A percentile compares a stretch with the other conserved stretches of the same genome.
Conservation (phyloP, 2,888 invertebrate genomes). For the Mythimna pallens region DNA sequence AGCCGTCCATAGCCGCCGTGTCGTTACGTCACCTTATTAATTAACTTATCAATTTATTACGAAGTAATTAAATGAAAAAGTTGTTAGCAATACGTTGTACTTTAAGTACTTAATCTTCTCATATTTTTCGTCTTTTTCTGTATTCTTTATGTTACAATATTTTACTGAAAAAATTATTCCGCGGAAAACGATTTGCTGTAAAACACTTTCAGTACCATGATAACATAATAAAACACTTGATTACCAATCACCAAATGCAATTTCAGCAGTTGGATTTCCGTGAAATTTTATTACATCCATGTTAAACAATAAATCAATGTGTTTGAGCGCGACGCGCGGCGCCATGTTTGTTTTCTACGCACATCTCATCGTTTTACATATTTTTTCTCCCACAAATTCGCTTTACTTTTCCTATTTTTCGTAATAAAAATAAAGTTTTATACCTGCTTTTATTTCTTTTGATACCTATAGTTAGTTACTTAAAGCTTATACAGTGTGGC, state of each 20-base stretch:
- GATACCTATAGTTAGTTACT: slow-evolving; percentile 7
- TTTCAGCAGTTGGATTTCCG: slow-evolving; percentile 57
- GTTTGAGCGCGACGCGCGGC: slow-evolving; percentile 56
- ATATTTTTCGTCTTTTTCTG: background rate
- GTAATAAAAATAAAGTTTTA: slow-evolving; percentile 24
- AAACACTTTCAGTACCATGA: slow-evolving; percentile 26
- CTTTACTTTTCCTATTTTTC: slow-evolving; percentile 35
- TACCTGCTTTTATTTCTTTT: slow-evolving; percentile 20
- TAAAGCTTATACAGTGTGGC: background rate
- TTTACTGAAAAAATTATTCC: background rate
- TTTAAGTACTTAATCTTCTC: background rate
- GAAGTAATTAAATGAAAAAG: slow-evolving; percentile 25
- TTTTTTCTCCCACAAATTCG: slow-evolving; percentile 47
- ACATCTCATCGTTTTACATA: slow-evolving; percentile 58
- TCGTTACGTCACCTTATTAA: slow-evolving; percentile 53
- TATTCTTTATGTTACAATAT: background rate
- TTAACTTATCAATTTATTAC: slow-evolving; percentile 53
- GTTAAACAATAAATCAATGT: slow-evolving; percentile 72
- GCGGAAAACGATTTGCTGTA: background rate
- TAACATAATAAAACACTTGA: slow-evolving; percentile 54
- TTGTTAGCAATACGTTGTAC: slow-evolving; percentile 5
- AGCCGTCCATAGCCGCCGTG: slow-evolving; percentile 30
- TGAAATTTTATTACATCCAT: slow-evolving; percentile 67
- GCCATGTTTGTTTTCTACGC: slow-evolving; percentile 65
- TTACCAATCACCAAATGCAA: slow-evolving; percentile 64